Evolutionary conservation across 64 coral and sea anemone genomes (phyloP), one percentile per base, ranked within the genome.

Genomic region (Pachyseris speciosa): DNA sequence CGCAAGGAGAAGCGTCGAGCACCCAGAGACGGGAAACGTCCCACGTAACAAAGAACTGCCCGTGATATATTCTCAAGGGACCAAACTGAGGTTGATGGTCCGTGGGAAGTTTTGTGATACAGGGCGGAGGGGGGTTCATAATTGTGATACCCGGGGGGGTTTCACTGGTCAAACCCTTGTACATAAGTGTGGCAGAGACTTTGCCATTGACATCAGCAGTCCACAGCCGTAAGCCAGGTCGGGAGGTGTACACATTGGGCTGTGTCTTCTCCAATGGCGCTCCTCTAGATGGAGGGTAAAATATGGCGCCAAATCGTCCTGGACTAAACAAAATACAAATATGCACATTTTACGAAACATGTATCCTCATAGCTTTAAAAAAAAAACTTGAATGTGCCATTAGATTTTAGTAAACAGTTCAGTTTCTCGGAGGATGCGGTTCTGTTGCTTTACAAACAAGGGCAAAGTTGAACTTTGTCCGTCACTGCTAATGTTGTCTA

Each of bases 11-110:
- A 1, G 86, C 80, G 60, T 99, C 94, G 13, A 99, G 80, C 0
- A 99, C 93, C 93, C 97, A 99, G 4, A 99, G 69, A 7, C 80
- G 90, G 5, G 78, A 67, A 0, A 43, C 52, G 64, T 99, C 87
- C 97, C 97, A 99, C 4, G 97, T 90, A 4, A 95, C 72, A 47
- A 99, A 87, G 69, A 95, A 99, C 65, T 95, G 90, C 4, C 93
- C 93, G 73, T 95, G 86, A 26, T 81, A 95, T 12, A 89, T 34
- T 64, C 91, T 37, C 1, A 99, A 84, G 20, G 29, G 71, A 17
- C 90, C 90, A 63, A 99, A 93, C 67, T 99, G 97, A 7, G 63
- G 74, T 90, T 76, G 39, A 30, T 22, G 30, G 20, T 39, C 39
- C 7, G 45, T 7, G 15, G 79, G 11, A 65, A 72, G 40, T 31